Conservation (phyloP, 92 coral and sea anemone species). For the Pocillopora grandis region DNA sequence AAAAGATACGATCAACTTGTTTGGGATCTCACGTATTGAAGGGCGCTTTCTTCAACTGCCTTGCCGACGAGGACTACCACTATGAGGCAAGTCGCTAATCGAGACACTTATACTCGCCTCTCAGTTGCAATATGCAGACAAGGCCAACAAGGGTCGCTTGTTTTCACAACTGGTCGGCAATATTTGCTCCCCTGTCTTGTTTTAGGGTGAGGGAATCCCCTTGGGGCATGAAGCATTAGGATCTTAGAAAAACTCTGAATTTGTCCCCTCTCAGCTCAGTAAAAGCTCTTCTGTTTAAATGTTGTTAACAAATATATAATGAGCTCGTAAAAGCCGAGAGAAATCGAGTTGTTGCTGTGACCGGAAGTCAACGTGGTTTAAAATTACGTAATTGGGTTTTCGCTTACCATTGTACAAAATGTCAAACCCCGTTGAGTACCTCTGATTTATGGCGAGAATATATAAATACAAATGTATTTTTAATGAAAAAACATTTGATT, state of each 20-base stretch:
- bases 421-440: not conserved
- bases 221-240: not conserved
- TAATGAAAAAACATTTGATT: not conserved
- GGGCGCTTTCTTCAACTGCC: no score
- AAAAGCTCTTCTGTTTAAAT: not conserved
- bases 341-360: not conserved
- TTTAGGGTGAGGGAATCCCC: not conserved
- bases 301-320: not conserved
- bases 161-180: not conserved
- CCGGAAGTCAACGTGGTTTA: not conserved
- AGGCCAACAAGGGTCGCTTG: not conserved
- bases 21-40: no score
- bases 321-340: not conserved
- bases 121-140: not conserved
- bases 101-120: no score
- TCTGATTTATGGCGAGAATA: slow-evolving; percentile 1
- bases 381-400: slow-evolving; percentile 12
- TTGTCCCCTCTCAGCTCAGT: not conserved
- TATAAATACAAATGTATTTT: not conserved
- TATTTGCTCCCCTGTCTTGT: not conserved
- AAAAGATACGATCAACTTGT: no score
- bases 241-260: not conserved
- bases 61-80: no score
- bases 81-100: no score
- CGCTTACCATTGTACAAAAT: not conserved